Conservation (phyloP, 2,113 vertebrate species). For the Tragulus kanchil region DNA sequence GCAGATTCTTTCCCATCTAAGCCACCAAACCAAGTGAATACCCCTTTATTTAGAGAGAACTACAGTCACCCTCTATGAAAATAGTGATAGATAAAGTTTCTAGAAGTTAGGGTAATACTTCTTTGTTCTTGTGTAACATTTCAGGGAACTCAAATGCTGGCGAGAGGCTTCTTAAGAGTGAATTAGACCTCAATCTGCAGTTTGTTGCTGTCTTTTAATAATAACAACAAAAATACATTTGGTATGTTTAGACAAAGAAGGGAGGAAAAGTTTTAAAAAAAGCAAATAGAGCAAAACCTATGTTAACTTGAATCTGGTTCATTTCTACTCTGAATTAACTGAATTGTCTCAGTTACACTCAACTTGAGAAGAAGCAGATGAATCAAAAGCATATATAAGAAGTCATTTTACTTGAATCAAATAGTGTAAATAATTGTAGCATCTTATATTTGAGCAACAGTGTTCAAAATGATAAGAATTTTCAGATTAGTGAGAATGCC, state of each 20-base stretch:
- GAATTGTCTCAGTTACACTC: neutral
- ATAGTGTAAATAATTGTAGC: conserved; percentile 10
- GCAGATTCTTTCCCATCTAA: no score
- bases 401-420: conserved; percentile 38
- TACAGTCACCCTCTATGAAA: neutral
- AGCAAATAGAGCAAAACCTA: neutral
- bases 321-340: conserved; percentile 31
- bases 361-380: conserved; percentile 12
- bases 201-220: neutral
- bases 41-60: neutral
- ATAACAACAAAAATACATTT: neutral
- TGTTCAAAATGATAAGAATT: neutral
- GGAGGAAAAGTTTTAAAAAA: neutral
- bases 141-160: neutral
- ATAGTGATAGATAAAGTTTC: neutral
- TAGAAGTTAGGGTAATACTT: neutral
- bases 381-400: neutral
- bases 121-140: neutral
- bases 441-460: neutral
- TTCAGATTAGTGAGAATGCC: conserved; percentile 19
- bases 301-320: neutral
- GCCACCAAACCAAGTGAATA: no score
- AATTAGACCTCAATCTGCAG: neutral
- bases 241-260: neutral
- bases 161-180: neutral